phyloP scores from a whole-genome alignment of 1,140 invertebrate species.

The Saxidomus purpurata region DNA sequence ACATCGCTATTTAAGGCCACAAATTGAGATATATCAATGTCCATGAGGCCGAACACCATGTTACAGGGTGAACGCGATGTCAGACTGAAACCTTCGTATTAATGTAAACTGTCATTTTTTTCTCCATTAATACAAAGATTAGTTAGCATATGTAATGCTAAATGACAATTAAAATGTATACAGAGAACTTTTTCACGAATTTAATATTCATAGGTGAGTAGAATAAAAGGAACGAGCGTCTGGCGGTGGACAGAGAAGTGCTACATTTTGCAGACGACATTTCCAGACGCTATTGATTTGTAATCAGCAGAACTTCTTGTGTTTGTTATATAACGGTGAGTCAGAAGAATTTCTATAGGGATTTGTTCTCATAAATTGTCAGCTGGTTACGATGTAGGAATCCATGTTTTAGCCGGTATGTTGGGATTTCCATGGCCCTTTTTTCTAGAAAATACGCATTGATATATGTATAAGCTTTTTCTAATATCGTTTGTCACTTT shows the following conservation, averaged over 20 bases:
- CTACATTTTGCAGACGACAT: slow-evolving; percentile 33
- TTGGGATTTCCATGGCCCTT: no score
- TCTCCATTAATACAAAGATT: no score
- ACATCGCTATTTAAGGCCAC: no score
- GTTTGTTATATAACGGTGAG: slow-evolving; percentile 38
- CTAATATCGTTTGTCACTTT: no score
- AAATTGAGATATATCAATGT: no score
- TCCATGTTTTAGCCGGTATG: no score
- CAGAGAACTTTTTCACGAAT: not conserved
- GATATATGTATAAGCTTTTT: no score
- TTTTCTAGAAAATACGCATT: no score
- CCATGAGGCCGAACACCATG: no score
- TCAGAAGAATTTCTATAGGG: not conserved
- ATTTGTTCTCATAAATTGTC: not conserved
- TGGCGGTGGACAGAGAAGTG: not conserved
- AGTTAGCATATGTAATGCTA: not conserved
- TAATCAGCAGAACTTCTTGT: slow-evolving; percentile 11
- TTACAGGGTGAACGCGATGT: no score
- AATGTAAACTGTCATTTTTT: no score
- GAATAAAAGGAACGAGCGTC: not conserved
- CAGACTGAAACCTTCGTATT: no score
- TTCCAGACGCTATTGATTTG: slow-evolving; percentile 39
- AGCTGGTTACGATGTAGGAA: not conserved
- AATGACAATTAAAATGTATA: not conserved
- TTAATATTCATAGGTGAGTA: not conserved